Evolutionary conservation across 1,140 invertebrate species (phyloP).

Genomic region (Diplogasteroides magnus): DNA sequence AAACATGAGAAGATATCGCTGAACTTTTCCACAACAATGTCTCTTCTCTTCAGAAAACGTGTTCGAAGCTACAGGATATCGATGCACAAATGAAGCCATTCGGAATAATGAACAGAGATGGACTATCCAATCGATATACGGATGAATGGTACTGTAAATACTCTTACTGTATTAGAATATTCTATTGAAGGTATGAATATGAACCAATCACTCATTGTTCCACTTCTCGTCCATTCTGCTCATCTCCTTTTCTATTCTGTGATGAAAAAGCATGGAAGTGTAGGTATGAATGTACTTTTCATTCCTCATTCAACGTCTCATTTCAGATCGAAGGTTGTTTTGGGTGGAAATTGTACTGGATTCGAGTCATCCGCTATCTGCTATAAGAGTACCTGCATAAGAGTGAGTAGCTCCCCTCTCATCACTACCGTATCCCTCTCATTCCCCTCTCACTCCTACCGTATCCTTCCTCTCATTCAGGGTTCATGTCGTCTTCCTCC

Average conservation of each 20-base stretch:
- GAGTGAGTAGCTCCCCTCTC: constrained; percentile 16
- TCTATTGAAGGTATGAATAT: constrained; percentile 50
- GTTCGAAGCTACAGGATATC: constrained; percentile 39
- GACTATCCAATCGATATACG: constrained; percentile 53
- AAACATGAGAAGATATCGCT: too few relatives aligned
- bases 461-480: background rate
- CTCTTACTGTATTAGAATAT: background rate
- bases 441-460: constrained; percentile 16
- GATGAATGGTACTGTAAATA: constrained; percentile 33
- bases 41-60: constrained; percentile 41
- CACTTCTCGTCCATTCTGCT: constrained; percentile 38
- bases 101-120: constrained; percentile 45
- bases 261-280: constrained; percentile 46
- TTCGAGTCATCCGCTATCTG: constrained; percentile 49
- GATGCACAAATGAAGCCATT: constrained; percentile 55
- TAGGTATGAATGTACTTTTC: constrained; percentile 7
- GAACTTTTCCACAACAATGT: background rate
- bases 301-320: background rate
- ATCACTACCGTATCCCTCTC: background rate
- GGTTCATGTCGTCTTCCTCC: constrained; percentile 2
- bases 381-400: constrained; percentile 48
- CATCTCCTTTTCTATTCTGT: constrained; percentile 48
- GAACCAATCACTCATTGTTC: constrained; percentile 47
- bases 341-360: constrained; percentile 54
- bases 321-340: constrained; percentile 13